phyloP scores from a whole-genome alignment of 2,888 invertebrate species.

The Oxytorus armatus region DNA sequence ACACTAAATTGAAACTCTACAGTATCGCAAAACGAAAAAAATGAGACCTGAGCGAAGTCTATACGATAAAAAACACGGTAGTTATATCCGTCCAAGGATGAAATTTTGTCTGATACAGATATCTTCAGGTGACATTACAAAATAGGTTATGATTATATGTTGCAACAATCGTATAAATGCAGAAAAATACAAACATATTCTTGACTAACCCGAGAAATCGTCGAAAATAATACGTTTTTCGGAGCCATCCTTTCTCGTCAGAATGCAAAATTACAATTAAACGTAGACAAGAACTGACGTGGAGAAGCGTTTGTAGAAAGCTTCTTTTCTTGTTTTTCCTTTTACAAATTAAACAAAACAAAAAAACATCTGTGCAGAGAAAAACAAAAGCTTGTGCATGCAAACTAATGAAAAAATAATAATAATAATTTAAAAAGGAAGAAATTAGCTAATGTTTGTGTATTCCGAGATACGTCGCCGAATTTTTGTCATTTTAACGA shows the following conservation, averaged over 20 bases:
- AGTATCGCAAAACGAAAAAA: too few relatives aligned
- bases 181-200: too few relatives aligned
- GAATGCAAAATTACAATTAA: slow-evolving; percentile 11
- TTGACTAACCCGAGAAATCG: too few relatives aligned
- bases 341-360: slow-evolving; percentile 23
- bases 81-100: too few relatives aligned
- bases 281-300: slow-evolving; percentile 48
- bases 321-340: slow-evolving; percentile 60
- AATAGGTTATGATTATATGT: too few relatives aligned
- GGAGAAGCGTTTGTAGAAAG: slow-evolving; percentile 53
- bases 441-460: slow-evolving; percentile 20
- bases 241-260: slow-evolving; percentile 2
- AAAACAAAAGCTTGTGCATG: slow-evolving; percentile 84
- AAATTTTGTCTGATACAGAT: too few relatives aligned
- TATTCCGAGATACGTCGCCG: slow-evolving; percentile 32
- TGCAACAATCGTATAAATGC: too few relatives aligned
- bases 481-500: slow-evolving; percentile 27
- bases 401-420: slow-evolving; percentile 80
- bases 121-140: too few relatives aligned
- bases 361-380: slow-evolving; percentile 66
- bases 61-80: too few relatives aligned
- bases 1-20: neutral
- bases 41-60: too few relatives aligned
- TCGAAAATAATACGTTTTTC: slow-evolving; percentile 3
- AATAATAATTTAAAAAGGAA: slow-evolving; percentile 50